phyloP scores from a whole-genome alignment of 2,888 invertebrate genomes.

The Microctonus aethiopoides region DNA sequence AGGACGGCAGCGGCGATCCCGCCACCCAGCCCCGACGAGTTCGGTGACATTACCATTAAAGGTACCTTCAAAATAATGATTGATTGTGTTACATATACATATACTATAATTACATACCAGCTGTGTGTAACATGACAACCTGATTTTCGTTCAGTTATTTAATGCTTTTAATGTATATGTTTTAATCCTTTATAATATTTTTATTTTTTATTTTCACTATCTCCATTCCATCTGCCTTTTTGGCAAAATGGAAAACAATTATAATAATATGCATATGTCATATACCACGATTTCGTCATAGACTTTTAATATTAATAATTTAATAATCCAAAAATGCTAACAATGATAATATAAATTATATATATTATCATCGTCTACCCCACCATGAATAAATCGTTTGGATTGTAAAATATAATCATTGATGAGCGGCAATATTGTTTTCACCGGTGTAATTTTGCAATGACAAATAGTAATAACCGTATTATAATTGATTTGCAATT shows the following conservation, averaged over 20 bases:
- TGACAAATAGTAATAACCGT: background rate
- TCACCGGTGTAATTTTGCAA: conserved; percentile 27
- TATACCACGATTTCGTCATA: conserved; percentile 16
- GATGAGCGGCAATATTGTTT: background rate
- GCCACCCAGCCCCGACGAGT: conserved; percentile 67
- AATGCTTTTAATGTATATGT: conserved; percentile 29
- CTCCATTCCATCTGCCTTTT: conserved; percentile 11
- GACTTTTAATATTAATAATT: background rate
- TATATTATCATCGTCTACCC: background rate
- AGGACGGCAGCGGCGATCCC: conserved; percentile 64
- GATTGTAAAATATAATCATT: conserved; percentile 22
- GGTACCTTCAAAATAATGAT: conserved; percentile 62
- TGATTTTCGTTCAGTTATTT: conserved; percentile 32
- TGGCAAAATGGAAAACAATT: conserved; percentile 7
- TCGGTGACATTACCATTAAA: conserved; percentile 67
- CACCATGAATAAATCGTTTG: conserved; percentile 10
- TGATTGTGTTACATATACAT: conserved; percentile 64
- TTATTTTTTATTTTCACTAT: conserved; percentile 5
- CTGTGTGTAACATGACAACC: conserved; percentile 66
- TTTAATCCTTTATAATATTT: conserved; percentile 20
- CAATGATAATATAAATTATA: background rate
- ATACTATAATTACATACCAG: conserved; percentile 63
- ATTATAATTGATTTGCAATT: conserved; percentile 20
- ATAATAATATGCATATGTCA: conserved; percentile 20
- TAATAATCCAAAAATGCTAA: conserved; percentile 1